Evolutionary conservation across 1,140 invertebrate genomes (phyloP).

Genomic region (Hyles euphorbiae): DNA sequence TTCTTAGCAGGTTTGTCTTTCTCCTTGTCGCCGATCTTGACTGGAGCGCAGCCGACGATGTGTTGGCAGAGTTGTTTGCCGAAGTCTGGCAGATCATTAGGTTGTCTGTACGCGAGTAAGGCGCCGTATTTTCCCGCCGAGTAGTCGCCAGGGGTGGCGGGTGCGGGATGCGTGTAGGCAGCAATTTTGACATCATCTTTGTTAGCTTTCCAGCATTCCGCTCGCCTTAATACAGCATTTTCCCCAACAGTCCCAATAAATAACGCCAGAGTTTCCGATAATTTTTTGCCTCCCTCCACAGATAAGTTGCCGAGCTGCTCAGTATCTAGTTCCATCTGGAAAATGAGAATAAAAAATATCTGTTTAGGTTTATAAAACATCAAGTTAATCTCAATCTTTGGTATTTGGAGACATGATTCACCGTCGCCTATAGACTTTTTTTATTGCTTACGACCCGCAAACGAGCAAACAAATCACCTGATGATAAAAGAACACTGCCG

Average conservation of each 20-base stretch:
- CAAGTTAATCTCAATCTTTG: too few species aligned
- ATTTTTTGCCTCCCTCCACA: slow-evolving; percentile 79
- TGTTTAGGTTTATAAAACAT: background rate
- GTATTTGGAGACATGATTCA: too few species aligned
- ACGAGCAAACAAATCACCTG: too few species aligned
- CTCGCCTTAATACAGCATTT: slow-evolving; percentile 88
- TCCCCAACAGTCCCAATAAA: slow-evolving; percentile 92
- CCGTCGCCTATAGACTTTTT: background rate
- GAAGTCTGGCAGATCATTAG: slow-evolving; percentile 72
- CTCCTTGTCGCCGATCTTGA: slow-evolving; percentile 82
- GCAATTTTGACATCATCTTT: slow-evolving; percentile 76
- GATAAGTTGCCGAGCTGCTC: slow-evolving; percentile 81
- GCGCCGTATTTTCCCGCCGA: slow-evolving; percentile 89
- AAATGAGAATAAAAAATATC: slow-evolving; percentile 18
- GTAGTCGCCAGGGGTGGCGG: slow-evolving; percentile 57
- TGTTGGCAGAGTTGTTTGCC: slow-evolving; percentile 91
- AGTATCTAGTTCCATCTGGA: slow-evolving; percentile 79
- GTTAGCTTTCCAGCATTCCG: slow-evolving; percentile 82
- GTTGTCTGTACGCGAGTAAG: slow-evolving; percentile 81
- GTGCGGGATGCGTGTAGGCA: slow-evolving; percentile 85
- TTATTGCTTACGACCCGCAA: background rate
- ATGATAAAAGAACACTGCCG: too few species aligned
- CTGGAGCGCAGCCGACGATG: slow-evolving; percentile 93
- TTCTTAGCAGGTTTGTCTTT: slow-evolving; percentile 78
- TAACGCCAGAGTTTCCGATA: slow-evolving; percentile 88